Evolutionary conservation across 2,888 invertebrate species (phyloP).

Genomic region (Stenotaenia linearis): DNA sequence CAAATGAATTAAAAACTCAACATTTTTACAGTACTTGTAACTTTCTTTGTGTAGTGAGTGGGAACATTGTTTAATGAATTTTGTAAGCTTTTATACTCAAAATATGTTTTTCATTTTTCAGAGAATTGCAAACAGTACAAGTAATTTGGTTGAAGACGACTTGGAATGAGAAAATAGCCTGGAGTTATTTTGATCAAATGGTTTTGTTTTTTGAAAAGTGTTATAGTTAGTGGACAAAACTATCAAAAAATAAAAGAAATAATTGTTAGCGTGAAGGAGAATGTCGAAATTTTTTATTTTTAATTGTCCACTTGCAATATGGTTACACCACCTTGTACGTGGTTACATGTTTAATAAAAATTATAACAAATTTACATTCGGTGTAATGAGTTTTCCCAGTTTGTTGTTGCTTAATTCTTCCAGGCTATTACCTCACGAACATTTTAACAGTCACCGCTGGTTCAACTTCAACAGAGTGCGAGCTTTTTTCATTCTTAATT

Average conservation of each 20-base stretch:
- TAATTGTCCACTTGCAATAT: neutral
- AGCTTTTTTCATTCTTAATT: neutral
- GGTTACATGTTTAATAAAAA: neutral
- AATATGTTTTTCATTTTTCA: neutral
- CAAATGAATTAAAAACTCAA: neutral
- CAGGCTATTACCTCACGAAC: neutral
- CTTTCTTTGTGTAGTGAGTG: neutral
- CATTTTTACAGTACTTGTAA: neutral
- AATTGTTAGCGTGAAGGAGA: neutral
- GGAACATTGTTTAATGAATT: neutral
- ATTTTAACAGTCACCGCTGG: neutral
- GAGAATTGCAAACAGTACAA: slow-evolving; percentile 19
- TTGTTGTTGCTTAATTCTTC: too few species aligned
- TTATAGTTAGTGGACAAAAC: neutral
- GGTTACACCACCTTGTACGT: neutral
- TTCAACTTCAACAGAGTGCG: neutral
- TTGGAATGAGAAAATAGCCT: slow-evolving; percentile 2
- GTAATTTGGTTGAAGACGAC: slow-evolving; percentile 11
- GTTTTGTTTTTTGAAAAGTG: neutral
- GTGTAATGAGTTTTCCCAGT: too few species aligned
- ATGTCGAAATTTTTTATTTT: neutral
- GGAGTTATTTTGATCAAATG: neutral
- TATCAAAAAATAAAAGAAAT: neutral
- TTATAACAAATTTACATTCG: neutral
- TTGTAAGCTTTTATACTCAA: neutral